phyloP scores from a whole-genome alignment of 2,113 vertebrate species.

The Oxyura jamaicensis region DNA sequence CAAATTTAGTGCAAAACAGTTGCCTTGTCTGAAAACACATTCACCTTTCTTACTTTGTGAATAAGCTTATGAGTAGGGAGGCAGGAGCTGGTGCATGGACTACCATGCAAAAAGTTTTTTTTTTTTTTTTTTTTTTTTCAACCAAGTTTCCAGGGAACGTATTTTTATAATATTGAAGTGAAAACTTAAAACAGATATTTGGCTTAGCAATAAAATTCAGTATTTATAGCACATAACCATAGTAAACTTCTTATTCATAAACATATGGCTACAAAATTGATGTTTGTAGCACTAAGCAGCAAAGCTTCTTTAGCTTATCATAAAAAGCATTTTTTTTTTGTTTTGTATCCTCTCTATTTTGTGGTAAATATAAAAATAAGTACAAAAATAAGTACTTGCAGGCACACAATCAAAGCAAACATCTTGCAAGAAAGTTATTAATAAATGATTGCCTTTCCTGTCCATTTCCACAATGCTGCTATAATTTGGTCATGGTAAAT shows the following conservation, averaged over 20 bases:
- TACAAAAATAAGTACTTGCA: neutral
- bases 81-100: neutral
- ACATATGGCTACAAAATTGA: neutral
- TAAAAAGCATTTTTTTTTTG: neutral
- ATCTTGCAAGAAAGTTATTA: neutral
- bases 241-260: neutral
- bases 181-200: neutral
- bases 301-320: neutral
- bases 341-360: neutral
- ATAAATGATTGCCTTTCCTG: neutral
- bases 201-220: neutral
- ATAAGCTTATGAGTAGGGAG: neutral
- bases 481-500: neutral
- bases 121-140: neutral
- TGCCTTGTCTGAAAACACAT: neutral
- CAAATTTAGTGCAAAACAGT: neutral
- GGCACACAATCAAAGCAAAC: slow-evolving; percentile 2
- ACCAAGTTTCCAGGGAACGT: neutral
- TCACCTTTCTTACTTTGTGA: neutral
- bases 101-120: neutral
- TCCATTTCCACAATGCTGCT: neutral
- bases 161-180: neutral
- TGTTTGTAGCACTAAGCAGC: neutral
- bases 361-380: neutral
- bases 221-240: neutral